Conservation (phyloP, 2,797 vertebrate genomes). For the Anableps anableps region DNA sequence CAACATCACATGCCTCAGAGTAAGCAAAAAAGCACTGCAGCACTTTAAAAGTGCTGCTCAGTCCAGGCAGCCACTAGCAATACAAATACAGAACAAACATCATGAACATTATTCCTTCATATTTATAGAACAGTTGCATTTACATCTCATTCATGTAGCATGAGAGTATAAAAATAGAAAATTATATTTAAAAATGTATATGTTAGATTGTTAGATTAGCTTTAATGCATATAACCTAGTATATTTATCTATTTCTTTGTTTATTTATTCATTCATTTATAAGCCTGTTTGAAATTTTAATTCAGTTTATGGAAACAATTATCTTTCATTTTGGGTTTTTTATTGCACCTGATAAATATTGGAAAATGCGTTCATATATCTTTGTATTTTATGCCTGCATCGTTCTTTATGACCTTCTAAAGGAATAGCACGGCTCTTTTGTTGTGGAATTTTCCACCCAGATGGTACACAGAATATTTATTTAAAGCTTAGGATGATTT, state of each 20-base stretch:
- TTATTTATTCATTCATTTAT: neutral
- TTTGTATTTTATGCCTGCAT: neutral
- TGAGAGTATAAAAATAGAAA: neutral
- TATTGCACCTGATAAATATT: neutral
- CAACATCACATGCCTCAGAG: constrained; percentile 59
- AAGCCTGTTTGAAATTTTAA: neutral
- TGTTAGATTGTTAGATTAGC: too few relatives aligned
- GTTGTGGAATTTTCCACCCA: neutral
- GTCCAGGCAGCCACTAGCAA: constrained; percentile 23
- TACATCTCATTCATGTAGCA: neutral
- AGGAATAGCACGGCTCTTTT: neutral
- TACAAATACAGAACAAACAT: neutral
- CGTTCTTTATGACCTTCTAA: neutral
- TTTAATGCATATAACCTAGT: too few relatives aligned
- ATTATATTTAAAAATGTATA: neutral
- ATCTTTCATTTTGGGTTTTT: neutral
- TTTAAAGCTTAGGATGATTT: neutral
- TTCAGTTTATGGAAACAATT: neutral
- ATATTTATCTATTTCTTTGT: neutral
- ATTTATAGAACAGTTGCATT: neutral
- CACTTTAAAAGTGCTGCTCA: constrained; percentile 24
- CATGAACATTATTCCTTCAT: neutral
- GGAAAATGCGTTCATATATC: neutral
- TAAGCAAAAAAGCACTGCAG: constrained; percentile 53
- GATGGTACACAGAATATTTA: neutral